These are phyloP conservation scores for Dicerorhinus sumatrensis DNA, from an alignment of 2,113 vertebrate genomes.

Conservation along the genomic window DNA sequence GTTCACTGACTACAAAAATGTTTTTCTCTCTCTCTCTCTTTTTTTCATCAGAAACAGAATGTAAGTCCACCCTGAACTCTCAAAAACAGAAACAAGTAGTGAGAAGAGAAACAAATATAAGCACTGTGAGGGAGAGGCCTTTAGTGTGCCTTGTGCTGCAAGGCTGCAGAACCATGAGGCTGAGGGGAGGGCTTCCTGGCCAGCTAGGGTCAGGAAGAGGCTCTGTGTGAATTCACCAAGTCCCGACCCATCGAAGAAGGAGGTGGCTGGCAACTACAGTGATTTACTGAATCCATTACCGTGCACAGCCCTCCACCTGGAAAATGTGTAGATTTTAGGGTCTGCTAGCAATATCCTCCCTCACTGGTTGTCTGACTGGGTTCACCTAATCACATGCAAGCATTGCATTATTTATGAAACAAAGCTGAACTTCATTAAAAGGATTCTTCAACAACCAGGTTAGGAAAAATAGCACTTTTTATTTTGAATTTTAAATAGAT, in stretches of 20 bases:
- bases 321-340: conserved; percentile 28
- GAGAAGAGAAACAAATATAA: neutral
- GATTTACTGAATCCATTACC: conserved; percentile 21
- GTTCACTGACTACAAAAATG: neutral
- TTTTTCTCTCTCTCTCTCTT: neutral
- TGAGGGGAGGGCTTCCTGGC: neutral
- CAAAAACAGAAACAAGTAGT: neutral
- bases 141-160: neutral
- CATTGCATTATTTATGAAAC: conserved; percentile 87
- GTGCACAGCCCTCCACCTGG: conserved; percentile 17
- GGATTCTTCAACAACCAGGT: conserved; percentile 72
- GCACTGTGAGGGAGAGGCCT: neutral
- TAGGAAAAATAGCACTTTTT: conserved; percentile 57
- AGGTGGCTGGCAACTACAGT: neutral
- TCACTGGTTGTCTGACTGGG: conserved; percentile 79
- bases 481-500: conserved; percentile 67
- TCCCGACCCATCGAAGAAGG: neutral
- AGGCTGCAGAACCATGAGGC: neutral
- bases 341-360: conserved; percentile 75
- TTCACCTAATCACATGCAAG: conserved; percentile 81
- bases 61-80: neutral
- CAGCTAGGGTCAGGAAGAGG: neutral
- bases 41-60: neutral
- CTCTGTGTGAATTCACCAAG: neutral
- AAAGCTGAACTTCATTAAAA: conserved; percentile 85